Percentiles rank a stretch among this genome's conserved stretches.
These are phyloP conservation scores for Tipula vernalis DNA, from an alignment of 2,888 invertebrate genomes.

Conservation along the genomic window DNA sequence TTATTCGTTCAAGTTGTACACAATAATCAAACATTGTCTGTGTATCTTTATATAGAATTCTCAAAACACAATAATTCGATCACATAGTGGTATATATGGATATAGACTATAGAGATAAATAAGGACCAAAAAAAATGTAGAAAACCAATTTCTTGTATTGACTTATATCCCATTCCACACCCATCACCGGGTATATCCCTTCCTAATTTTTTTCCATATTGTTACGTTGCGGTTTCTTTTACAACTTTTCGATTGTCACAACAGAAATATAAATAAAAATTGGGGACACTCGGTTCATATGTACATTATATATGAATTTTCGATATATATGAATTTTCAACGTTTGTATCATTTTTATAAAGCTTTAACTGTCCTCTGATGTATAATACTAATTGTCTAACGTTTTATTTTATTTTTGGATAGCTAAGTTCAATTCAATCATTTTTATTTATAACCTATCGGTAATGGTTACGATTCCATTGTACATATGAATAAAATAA, in stretches of 20 bases:
- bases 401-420: no score
- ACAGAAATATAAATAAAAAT: neutral
- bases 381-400: neutral
- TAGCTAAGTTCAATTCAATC: no score
- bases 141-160: neutral
- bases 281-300: neutral
- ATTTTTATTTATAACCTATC: no score
- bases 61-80: neutral
- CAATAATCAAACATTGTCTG: neutral
- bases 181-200: neutral
- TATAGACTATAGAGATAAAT: neutral
- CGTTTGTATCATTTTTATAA: neutral
- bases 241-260: neutral
- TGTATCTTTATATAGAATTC: conserved; percentile 13
- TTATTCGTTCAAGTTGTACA: neutral
- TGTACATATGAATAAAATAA: no score
- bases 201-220: no score
- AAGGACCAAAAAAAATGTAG: neutral
- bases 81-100: neutral
- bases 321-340: no score
- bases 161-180: neutral
- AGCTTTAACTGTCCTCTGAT: conserved; percentile 9
- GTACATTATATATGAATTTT: no score
- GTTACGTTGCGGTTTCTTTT: neutral
- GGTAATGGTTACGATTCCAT: no score